Evolutionary conservation across 2,797 vertebrate genomes (phyloP).

Genomic region (Nannoperca obscura): DNA sequence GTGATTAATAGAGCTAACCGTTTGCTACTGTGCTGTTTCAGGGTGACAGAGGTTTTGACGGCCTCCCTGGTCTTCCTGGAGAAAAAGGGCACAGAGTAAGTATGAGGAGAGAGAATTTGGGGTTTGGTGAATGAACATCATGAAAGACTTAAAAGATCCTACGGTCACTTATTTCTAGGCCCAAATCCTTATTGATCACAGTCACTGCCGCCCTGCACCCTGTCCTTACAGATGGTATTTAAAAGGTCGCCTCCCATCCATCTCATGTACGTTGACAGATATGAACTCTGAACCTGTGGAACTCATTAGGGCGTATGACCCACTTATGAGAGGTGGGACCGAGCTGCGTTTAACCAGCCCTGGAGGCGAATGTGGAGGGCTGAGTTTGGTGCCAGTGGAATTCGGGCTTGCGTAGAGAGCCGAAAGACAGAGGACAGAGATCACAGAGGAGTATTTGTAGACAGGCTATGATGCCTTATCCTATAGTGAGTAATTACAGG

Average conservation of each 20-base stretch:
- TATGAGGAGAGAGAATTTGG: constrained; percentile 14
- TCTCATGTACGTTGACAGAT: constrained; percentile 53
- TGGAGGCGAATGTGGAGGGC: constrained; percentile 30
- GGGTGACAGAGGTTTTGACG: constrained; percentile 88
- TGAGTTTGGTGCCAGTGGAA: constrained; percentile 64
- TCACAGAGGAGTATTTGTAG: constrained; percentile 82
- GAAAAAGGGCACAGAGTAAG: constrained; percentile 88
- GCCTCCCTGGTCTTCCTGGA: constrained; percentile 87
- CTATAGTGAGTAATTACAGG: constrained; percentile 84
- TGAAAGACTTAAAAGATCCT: constrained; percentile 29
- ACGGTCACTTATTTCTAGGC: constrained; percentile 37
- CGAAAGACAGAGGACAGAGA: constrained; percentile 55
- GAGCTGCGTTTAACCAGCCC: constrained; percentile 42
- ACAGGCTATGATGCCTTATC: constrained; percentile 68
- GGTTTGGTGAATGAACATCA: constrained; percentile 2
- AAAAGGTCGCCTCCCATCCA: constrained; percentile 39
- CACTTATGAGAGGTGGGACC: constrained; percentile 52
- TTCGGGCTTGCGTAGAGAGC: constrained; percentile 35
- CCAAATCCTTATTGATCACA: constrained; percentile 32
- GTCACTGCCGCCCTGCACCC: constrained; percentile 14
- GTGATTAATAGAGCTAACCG: neutral
- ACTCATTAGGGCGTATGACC: constrained; percentile 54
- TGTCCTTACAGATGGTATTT: constrained; percentile 43
- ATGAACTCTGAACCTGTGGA: constrained; percentile 35
- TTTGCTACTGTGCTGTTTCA: constrained; percentile 52